Base-by-base conservation (phyloP, 2,888 invertebrate genomes). In the Morpho helenor region DNA sequence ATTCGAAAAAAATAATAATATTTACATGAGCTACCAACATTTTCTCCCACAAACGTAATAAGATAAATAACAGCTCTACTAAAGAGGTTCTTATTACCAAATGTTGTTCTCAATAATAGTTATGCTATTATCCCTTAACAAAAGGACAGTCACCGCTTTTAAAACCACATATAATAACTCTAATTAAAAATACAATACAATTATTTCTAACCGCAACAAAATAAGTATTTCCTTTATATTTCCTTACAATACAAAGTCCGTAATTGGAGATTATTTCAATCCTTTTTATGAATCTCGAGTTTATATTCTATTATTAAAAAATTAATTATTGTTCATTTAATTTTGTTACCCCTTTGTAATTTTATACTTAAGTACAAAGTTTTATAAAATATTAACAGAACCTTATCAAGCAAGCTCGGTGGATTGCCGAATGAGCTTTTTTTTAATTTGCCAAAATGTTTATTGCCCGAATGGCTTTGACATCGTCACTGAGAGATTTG, bases 161-260 rank as follows among this genome's bases (percentile, higher is more conserved):
- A 46, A 72, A 76, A 79, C 79, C 76, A 63, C 79, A 78, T 63
- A 61, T 68, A 74, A 72, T 68, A 66, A 70, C 75, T 67, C 66
- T 73, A 75, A 77, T 77, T 77, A 75, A 66, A 68, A 68, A 67
- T 64, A 71, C 70, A 74, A 72, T 69, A 80, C 77, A 80, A 84
- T 79, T 80, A 80, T 48, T 48, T 54, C 42, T 73, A 79, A 79
- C 82, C 80, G 67, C 84, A 84, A 79, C 68, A 69, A 64, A 74
- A 68, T 61, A 63, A 65, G 68, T 68, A 57, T 63, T 48, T 72
- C 72, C 71, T 71, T 68, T 71, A 66, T 66, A 57, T 63, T 65
- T 7, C 39, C 60, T 52, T 55, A 63, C 57, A 60, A 59, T 59
- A 64, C 62, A 64, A 67, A 62, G 59, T 65, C 62, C 50, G 58